phyloP scores from a whole-genome alignment of 2,113 vertebrate species.

The Ptilonorhynchus violaceus region DNA sequence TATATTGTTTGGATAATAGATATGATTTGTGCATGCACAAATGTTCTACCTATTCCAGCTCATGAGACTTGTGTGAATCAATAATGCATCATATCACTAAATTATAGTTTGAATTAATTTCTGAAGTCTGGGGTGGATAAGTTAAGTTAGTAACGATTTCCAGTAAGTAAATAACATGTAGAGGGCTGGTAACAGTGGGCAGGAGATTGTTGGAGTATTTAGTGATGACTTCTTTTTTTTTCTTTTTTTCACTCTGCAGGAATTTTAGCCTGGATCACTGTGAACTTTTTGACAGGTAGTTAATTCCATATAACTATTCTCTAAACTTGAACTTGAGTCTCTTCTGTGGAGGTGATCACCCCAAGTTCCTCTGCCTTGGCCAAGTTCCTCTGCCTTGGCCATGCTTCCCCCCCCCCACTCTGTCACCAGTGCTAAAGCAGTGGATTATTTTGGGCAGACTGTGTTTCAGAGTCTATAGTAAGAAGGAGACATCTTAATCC shows the following conservation, averaged over 20 bases:
- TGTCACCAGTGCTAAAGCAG: neutral
- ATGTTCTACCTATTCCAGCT: neutral
- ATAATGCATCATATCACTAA: neutral
- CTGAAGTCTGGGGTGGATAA: neutral
- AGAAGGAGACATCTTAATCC: neutral
- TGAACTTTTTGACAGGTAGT: slow-evolving; percentile 98
- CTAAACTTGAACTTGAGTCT: neutral
- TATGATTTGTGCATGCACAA: neutral
- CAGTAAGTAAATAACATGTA: neutral
- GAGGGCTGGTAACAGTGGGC: neutral
- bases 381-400: neutral
- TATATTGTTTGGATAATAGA: neutral
- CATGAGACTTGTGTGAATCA: neutral
- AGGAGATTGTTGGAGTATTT: neutral
- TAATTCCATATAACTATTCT: neutral
- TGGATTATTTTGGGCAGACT: neutral
- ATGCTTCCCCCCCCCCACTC: neutral
- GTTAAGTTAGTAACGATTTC: neutral
- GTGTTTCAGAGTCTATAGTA: neutral
- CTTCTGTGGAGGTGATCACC: neutral
- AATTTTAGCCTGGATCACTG: slow-evolving; percentile 95
- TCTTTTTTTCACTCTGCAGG: slow-evolving; percentile 73
- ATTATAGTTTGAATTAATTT: neutral
- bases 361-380: too few relatives aligned
- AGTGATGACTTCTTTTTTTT: neutral